phyloP scores from a whole-genome alignment of 2,797 vertebrate genomes.

The Alosa sapidissima region DNA sequence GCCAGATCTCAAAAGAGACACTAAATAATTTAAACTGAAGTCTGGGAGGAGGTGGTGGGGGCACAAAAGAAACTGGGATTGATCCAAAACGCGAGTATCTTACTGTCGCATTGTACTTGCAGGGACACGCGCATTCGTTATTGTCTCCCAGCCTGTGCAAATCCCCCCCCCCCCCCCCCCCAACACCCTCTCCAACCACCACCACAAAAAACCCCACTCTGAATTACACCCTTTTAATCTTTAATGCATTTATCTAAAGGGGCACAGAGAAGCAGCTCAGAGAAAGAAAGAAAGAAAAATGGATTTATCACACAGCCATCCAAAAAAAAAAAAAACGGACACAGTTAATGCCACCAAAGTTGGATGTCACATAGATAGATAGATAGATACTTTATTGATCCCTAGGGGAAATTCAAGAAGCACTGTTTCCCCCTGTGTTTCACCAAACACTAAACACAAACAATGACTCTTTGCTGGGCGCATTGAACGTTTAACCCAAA shows the following conservation, averaged over 20 bases:
- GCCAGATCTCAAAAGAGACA: slow-evolving; percentile 51
- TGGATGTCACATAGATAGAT: background rate
- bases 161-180: background rate
- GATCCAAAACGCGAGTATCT: slow-evolving; percentile 54
- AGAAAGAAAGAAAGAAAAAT: background rate
- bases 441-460: background rate
- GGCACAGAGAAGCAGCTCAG: slow-evolving; percentile 6
- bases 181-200: background rate
- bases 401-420: too few relatives aligned
- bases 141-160: background rate
- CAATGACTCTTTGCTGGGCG: background rate
- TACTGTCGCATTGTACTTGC: slow-evolving; percentile 43
- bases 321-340: background rate
- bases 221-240: slow-evolving; percentile 48
- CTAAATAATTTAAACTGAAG: slow-evolving; percentile 58
- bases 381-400: too few relatives aligned
- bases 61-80: slow-evolving; percentile 31
- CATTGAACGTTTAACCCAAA: background rate
- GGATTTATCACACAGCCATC: background rate
- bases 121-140: slow-evolving; percentile 39
- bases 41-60: slow-evolving; percentile 36
- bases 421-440: background rate
- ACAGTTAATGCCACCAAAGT: too few relatives aligned
- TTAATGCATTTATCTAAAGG: slow-evolving; percentile 51
- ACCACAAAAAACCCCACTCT: background rate